Conservation (phyloP, 2,113 vertebrate genomes). For the Microtus pennsylvanicus region DNA sequence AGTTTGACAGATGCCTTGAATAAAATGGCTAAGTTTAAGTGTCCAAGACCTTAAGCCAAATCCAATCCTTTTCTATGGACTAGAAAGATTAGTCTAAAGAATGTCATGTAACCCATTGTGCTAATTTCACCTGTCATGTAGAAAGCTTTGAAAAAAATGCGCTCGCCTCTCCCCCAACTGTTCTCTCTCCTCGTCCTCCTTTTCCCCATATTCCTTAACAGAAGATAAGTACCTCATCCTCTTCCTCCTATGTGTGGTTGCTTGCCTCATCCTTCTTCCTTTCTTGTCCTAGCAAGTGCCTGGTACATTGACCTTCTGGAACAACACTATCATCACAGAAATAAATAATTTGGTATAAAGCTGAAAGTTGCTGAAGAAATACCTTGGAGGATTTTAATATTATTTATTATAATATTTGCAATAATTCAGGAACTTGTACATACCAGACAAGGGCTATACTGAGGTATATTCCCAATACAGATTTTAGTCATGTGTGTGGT, state of each 20-base stretch:
- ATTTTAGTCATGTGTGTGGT: background rate
- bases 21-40: background rate
- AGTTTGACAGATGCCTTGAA: slow-evolving; percentile 52
- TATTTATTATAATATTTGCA: background rate
- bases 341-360: background rate
- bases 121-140: slow-evolving; percentile 60
- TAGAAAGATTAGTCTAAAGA: slow-evolving; percentile 63
- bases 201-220: background rate
- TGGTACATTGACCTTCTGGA: background rate
- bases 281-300: slow-evolving; percentile 40
- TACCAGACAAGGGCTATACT: background rate
- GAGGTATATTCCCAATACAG: background rate
- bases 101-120: slow-evolving; percentile 17
- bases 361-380: background rate
- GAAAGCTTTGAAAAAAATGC: background rate
- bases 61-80: slow-evolving; percentile 47
- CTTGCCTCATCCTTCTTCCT: background rate
- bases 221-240: background rate
- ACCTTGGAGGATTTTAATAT: background rate
- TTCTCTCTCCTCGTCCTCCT: background rate
- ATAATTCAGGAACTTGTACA: background rate
- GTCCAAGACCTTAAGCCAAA: slow-evolving; percentile 27
- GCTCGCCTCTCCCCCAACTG: background rate
- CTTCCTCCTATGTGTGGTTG: too few species aligned
- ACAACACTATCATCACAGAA: background rate